These are phyloP conservation scores for Lochmaea capreae DNA, from an alignment of 2,888 invertebrate species.

Conservation along the genomic window DNA sequence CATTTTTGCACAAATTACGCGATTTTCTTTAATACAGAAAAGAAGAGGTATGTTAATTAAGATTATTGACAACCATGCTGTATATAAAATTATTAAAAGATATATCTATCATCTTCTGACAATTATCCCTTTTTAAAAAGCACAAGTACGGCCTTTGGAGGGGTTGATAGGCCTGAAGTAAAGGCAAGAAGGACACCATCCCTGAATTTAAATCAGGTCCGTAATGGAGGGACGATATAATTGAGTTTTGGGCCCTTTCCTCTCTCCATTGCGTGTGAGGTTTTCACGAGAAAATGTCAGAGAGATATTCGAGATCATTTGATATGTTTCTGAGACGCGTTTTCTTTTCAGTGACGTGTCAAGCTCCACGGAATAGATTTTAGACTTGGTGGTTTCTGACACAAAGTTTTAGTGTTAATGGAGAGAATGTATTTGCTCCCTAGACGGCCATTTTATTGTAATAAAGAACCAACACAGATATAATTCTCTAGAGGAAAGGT, in stretches of 20 bases:
- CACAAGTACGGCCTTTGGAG: background rate
- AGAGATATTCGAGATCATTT: constrained; percentile 44
- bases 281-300: constrained; percentile 44
- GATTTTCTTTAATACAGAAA: too few relatives aligned
- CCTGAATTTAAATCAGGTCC: constrained; percentile 60
- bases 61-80: too few relatives aligned
- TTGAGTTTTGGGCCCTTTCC: constrained; percentile 56
- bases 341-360: constrained; percentile 32
- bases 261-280: constrained; percentile 29
- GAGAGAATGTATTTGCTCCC: constrained; percentile 1
- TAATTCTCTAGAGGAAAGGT: constrained; percentile 1
- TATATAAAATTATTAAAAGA: too few relatives aligned
- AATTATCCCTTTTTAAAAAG: background rate
- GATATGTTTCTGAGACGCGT: constrained; percentile 40
- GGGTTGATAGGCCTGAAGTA: constrained; percentile 39
- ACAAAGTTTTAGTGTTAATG: constrained; percentile 17
- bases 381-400: constrained; percentile 15
- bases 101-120: too few relatives aligned
- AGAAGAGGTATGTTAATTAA: too few relatives aligned
- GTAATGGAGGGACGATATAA: constrained; percentile 57
- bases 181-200: constrained; percentile 48
- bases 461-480: constrained; percentile 10
- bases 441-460: background rate
- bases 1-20: too few relatives aligned
- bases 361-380: constrained; percentile 1